Conservation (phyloP, 2,888 invertebrate genomes). For the Onthophagus sagittarius region DNA sequence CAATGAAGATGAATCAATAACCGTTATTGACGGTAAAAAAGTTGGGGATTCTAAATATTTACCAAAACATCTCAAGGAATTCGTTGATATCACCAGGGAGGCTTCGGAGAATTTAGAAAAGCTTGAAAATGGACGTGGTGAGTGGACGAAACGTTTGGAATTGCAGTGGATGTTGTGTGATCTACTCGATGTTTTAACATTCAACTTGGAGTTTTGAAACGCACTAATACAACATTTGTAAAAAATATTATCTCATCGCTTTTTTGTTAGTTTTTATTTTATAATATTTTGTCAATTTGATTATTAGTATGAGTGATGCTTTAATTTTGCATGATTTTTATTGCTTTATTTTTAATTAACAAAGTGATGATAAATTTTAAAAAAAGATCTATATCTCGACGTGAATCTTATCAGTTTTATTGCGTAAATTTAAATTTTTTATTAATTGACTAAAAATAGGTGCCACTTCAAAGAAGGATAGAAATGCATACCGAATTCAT, state of each 20-base stretch:
- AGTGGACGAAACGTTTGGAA: slow-evolving; percentile 24
- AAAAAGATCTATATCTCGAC: no score
- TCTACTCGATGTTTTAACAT: slow-evolving; percentile 19
- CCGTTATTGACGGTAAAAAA: slow-evolving; percentile 63
- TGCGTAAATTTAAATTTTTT: not conserved
- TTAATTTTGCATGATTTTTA: no score
- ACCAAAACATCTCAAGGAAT: slow-evolving; percentile 76
- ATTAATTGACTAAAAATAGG: slow-evolving; percentile 19
- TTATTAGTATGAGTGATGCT: no score
- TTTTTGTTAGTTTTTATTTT: not conserved
- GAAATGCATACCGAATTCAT: slow-evolving; percentile 39
- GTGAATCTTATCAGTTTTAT: no score
- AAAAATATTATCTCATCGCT: not conserved
- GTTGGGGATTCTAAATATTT: slow-evolving; percentile 61
- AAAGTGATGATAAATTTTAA: no score
- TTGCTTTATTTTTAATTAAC: no score
- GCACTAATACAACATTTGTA: slow-evolving; percentile 15
- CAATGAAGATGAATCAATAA: slow-evolving; percentile 43
- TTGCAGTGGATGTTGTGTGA: slow-evolving; percentile 24
- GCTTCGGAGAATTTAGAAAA: slow-evolving; percentile 39
- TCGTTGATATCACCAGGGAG: slow-evolving; percentile 60
- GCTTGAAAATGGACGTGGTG: slow-evolving; percentile 52
- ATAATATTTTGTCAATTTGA: no score
- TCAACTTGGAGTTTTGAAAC: slow-evolving; percentile 16
- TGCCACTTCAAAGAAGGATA: slow-evolving; percentile 4